A percentile compares a stretch with the other conserved stretches of the same genome.
These are phyloP conservation scores for Tupaia tana DNA, from an alignment of 2,113 vertebrate species.

Conservation along the genomic window DNA sequence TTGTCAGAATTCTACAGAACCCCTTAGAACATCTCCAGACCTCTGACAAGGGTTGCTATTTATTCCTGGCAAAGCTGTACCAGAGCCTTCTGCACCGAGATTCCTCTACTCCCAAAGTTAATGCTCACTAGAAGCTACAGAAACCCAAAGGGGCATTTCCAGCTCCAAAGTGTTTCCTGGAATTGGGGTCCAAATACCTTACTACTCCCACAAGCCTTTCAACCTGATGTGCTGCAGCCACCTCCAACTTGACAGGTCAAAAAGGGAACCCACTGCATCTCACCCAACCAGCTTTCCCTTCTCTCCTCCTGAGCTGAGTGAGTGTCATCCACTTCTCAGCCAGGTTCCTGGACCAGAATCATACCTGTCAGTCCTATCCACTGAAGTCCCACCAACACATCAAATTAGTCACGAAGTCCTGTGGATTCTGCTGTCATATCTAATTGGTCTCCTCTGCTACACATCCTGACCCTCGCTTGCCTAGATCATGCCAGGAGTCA, in stretches of 20 bases:
- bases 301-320: background rate
- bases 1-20: background rate
- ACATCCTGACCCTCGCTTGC: background rate
- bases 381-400: background rate
- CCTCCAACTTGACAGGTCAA: background rate
- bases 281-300: background rate
- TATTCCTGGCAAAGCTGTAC: background rate
- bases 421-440: background rate
- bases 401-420: background rate
- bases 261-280: background rate
- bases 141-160: background rate
- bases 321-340: background rate
- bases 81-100: background rate
- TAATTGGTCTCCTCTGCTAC: background rate
- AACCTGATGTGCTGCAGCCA: too few relatives aligned
- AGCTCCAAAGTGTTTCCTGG: background rate
- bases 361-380: background rate
- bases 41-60: fast-evolving
- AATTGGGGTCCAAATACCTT: background rate
- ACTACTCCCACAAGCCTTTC: background rate
- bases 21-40: background rate
- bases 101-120: background rate
- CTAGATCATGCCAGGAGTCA: background rate
- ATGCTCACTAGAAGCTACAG: background rate
- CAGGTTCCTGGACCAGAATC: background rate